Base-by-base conservation (phyloP, 2,797 vertebrate genomes). In the Chaenodraco wilsoni region DNA sequence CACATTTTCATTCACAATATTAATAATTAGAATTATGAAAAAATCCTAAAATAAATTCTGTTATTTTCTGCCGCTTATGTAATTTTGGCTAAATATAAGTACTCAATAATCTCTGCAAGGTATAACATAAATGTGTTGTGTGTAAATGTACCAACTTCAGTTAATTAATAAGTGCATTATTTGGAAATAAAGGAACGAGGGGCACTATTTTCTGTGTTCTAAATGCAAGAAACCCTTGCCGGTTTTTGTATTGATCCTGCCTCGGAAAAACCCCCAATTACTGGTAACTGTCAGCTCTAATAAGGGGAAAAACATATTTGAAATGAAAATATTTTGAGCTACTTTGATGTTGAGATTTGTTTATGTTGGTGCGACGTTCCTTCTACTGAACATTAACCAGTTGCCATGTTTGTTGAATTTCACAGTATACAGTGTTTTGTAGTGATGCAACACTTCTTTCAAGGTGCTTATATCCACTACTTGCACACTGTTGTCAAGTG, bases 231-330 rank as follows among this genome's bases (percentile, higher is more conserved):
- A n/a, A 2, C 41, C 37, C 64, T 16, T 61, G 50, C 31, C 71
- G 33, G 0, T 19, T 55, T 58, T 51, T 63, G 16, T 59, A 33
- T 59, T 78, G 60, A 65, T n/a, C 11, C 37, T 13, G n/a, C 48
- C 33, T 63, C n/a, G 44, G 16, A 62, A 60, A 68, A 33, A 12
- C 2, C 2, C 23, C 23, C 19, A 48, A 57, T 65, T 19, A 66
- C 50, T 57, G 56, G 16, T 50, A 43, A 45, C 17, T 57, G 43
- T 65, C 17, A 12, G 49, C 12, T 63, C 14, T 27, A 43, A 43
- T 31, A 9, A 37, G 33, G 8, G 33, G 8, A 9, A 37, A 37
- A 37, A 37, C 33, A 37, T 37, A 7, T 37, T 37, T 6, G 33
- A 37, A 37, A 37, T 37, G 1, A 37, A 37, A 37, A 37, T 9